Percentiles rank a stretch among this genome's conserved stretches.
phyloP scores from a whole-genome alignment of 2,113 vertebrate species.

The Xyliphius kryptos region DNA sequence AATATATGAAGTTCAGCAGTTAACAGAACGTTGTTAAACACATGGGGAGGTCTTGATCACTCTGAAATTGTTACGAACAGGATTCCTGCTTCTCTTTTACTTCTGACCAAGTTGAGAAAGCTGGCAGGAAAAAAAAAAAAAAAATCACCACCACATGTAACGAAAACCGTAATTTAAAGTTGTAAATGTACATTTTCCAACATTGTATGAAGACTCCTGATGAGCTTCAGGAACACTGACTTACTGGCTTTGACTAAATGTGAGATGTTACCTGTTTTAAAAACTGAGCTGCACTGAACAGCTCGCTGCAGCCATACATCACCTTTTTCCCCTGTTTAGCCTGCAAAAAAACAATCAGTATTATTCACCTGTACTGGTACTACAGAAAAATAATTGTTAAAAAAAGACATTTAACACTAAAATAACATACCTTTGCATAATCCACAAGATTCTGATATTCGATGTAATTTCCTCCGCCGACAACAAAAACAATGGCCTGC shows the following conservation, averaged over 20 bases:
- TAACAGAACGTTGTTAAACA: conserved; percentile 47
- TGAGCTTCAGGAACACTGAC: no score
- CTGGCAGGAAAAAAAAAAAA: conserved; percentile 56
- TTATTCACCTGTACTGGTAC: not conserved
- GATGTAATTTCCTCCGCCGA: conserved; percentile 96
- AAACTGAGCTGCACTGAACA: conserved; percentile 93
- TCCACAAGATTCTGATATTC: conserved; percentile 97
- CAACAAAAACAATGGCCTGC: conserved; percentile 92
- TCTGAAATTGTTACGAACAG: conserved; percentile 43
- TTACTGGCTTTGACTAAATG: not conserved
- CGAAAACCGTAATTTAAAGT: no score
- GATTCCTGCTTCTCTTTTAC: conserved; percentile 46
- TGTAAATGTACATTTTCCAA: no score
- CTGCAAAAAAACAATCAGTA: conserved; percentile 51
- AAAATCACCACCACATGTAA: not conserved
- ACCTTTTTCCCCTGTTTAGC: conserved; percentile 86
- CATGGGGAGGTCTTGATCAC: conserved; percentile 41
- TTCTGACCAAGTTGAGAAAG: conserved; percentile 91
- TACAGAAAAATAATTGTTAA: no score
- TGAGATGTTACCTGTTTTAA: conserved; percentile 75
- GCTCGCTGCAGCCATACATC: conserved; percentile 94
- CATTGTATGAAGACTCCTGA: no score
- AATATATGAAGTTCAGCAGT: conserved; percentile 50
- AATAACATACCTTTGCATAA: conserved; percentile 80
- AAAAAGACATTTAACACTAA: not conserved